Conservation (phyloP, 2,797 vertebrate genomes). For the Hafferia zeledoni region DNA sequence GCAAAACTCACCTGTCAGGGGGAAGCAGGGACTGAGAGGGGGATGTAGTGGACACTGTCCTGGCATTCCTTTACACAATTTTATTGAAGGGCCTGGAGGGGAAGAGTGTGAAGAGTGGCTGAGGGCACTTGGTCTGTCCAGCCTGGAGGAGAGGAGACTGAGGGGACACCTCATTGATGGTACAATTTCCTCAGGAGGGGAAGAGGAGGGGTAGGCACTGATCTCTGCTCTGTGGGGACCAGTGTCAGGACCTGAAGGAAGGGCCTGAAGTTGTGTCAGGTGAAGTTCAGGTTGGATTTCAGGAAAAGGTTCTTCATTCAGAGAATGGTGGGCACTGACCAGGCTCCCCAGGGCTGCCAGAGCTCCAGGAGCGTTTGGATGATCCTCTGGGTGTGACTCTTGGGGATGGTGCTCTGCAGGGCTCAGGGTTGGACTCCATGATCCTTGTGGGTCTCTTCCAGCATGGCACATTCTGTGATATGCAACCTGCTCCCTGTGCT, state of each 20-base stretch:
- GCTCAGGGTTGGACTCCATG: background rate
- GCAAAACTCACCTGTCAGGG: background rate
- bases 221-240: background rate
- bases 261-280: background rate
- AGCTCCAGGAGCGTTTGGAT: background rate
- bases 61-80: background rate
- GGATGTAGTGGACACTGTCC: accelerated
- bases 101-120: background rate
- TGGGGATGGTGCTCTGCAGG: background rate
- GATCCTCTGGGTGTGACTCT: background rate
- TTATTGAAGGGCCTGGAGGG: background rate
- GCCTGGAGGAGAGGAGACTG: background rate
- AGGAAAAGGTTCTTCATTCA: background rate
- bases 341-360: background rate
- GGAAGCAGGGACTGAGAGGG: background rate
- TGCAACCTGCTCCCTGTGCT: accelerated
- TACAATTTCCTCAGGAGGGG: too few species aligned
- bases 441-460: background rate
- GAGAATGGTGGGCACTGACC: background rate
- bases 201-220: background rate
- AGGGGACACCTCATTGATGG: background rate
- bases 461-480: background rate
- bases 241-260: background rate
- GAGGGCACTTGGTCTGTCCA: background rate
- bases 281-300: background rate